phyloP scores from a whole-genome alignment of 2,797 vertebrate species.

The Lophura swinhoii region DNA sequence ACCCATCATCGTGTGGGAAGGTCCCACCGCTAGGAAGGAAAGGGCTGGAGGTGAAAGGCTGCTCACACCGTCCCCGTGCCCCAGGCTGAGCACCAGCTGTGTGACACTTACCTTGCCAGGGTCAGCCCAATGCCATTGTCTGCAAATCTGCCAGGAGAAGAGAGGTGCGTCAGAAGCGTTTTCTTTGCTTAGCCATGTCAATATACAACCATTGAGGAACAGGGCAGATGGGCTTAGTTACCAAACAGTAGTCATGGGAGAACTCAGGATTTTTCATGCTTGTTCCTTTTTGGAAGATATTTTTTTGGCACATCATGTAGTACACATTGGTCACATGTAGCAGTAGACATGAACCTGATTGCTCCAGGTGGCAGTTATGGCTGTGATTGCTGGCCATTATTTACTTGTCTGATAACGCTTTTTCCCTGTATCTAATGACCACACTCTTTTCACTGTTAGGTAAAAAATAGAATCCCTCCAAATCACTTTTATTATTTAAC shows the following conservation, averaged over 20 bases:
- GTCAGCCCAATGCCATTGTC: conserved; percentile 97
- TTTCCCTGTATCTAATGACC: neutral
- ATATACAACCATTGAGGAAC: neutral
- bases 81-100: neutral
- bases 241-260: neutral
- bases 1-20: conserved; percentile 95
- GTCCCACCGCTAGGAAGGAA: conserved; percentile 88
- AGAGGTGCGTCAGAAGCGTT: neutral
- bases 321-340: neutral
- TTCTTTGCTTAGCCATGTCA: neutral
- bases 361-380: neutral
- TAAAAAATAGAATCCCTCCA: neutral
- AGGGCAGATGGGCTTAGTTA: neutral
- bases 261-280: neutral
- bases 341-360: neutral
- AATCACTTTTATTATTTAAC: neutral
- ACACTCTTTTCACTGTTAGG: neutral
- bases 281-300: neutral
- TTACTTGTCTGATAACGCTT: neutral
- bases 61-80: neutral
- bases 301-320: neutral
- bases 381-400: neutral
- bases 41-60: conserved; percentile 15
- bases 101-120: conserved; percentile 87
- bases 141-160: conserved; percentile 86